Evolutionary conservation across 2,113 vertebrate species (phyloP), one percentile per base, ranked within the genome.

Genomic region (Ochotona curzoniae): DNA sequence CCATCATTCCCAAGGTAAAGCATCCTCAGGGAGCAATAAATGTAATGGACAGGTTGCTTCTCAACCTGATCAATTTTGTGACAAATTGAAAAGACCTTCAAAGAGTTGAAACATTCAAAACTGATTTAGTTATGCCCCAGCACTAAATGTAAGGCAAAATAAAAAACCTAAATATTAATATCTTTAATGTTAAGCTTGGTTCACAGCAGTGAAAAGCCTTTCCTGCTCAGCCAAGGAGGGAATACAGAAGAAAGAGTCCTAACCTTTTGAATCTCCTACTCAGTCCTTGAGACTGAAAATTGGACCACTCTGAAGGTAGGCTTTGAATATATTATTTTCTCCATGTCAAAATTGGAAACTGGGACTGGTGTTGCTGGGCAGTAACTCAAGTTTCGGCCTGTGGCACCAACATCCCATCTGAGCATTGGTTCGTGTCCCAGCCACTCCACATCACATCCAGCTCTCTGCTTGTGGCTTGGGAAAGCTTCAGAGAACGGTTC

Each of bases 281-380:
- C 12, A 60, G n/a, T 64, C 30, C 18, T 84, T 20, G 57, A 10
- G n/a, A 71, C 84, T 87, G 51, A 88, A 91, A 76, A 64, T 13
- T 54, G 28, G 11, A 15, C 23, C 30, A 47, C 14, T 38, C 38
- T 30, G 17, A 64, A 7, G 6, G 8, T 8, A 7, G 8, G 35
- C 74, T 64, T 69, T 12, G 28, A 32, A 61, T 70, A 12, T 63
- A 66, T 73, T 82, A 25, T 74, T 92, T 83, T 70, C 28, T 67
- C 23, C 79, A 82, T 51, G 38, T 38, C 79, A 88, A 84, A 88
- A 87, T 67, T 26, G 17, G 89, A 83, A 57, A 57, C 54, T 57
- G 54, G 54, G 54, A 18, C 15, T 18, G 17, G 54, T 18, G 18
- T 18, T 57, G 54, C 18, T 5, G 54, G 14, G 8, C 18, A 57